These are phyloP conservation scores for Chelonoidis abingdonii DNA, from an alignment of 2,113 vertebrate species.

Conservation along the genomic window DNA sequence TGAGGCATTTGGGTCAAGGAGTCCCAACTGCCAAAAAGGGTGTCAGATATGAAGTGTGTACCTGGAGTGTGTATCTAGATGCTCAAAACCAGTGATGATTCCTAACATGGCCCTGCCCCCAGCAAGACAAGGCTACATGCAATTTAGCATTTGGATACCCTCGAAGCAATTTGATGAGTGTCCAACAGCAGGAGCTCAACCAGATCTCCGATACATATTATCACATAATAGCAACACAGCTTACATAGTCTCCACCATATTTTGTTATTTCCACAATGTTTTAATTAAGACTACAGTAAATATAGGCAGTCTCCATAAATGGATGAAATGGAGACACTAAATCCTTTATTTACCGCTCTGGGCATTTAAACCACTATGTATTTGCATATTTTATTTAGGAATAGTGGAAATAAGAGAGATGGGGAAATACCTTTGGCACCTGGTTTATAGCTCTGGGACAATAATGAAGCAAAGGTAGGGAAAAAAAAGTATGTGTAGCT, in stretches of 20 bases:
- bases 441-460: not conserved
- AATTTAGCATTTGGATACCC: not conserved
- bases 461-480: not conserved
- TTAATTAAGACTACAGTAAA: constrained; percentile 15
- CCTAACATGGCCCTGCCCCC: not conserved
- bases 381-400: not conserved
- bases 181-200: not conserved
- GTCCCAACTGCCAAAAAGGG: not conserved
- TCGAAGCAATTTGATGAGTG: not conserved
- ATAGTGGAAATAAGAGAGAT: not conserved
- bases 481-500: not conserved
- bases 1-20: not conserved
- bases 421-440: constrained; percentile 3
- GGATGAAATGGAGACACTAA: not conserved
- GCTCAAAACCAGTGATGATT: not conserved
- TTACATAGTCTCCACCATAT: not conserved
- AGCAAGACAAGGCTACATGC: not conserved
- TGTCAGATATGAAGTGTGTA: not conserved
- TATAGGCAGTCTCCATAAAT: not conserved
- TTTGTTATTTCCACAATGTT: not conserved
- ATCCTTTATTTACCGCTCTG: not conserved
- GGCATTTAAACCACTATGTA: constrained; percentile 24
- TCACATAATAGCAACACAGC: not conserved
- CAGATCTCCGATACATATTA: not conserved
- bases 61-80: not conserved